Base-by-base conservation (phyloP, 2,113 vertebrate genomes). In the Vulpes ferrilata region DNA sequence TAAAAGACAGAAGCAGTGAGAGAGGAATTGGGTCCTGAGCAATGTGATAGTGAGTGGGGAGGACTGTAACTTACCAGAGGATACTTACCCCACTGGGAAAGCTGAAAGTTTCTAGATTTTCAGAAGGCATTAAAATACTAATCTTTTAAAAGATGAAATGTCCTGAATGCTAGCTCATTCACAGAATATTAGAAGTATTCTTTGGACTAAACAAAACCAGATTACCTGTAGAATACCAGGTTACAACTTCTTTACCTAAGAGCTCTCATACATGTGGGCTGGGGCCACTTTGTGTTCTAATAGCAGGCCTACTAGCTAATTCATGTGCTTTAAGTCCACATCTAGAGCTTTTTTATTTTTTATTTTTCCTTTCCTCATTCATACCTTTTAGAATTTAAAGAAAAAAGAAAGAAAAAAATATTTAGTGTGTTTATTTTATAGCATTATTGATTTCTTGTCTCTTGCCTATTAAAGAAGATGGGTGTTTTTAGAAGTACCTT, bases 381-480 rank as follows among this genome's bases (percentile, higher is more conserved):
- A 73, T 71, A 32, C 4, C 16, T 51, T 93, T 96, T 20, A 83
- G 25, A 92, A 30, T 96, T 93, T 89, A 90, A 94, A 82, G 48
- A 43, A 76, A 62, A 91, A 65, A 79, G 15, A 32, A 92, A 57
- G 22, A n/a, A 27, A 71, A 67, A 93, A 71, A 69, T 9, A 17
- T 88, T 96, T 88, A 87, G 62, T 60, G 83, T 85, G 32, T 27
- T 4, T 82, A 7, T 76, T 93, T 92, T 81, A 91, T 81, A 90
- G 22, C 43, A 80, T 89, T 96, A 35, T 23, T 92, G 9, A 53
- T 91, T 84, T 97, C 59, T 91, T 74, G 17, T 7, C 27, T 96
- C 92, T 43, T 43, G 43, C 43, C 6, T 95, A 80, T 82, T 92
- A 12, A 89, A 90, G 86, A 88, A 35, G 19, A 71, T 85, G 74